Conservation (phyloP, 2,797 vertebrate genomes). For the Paramormyrops hopkinsi region DNA sequence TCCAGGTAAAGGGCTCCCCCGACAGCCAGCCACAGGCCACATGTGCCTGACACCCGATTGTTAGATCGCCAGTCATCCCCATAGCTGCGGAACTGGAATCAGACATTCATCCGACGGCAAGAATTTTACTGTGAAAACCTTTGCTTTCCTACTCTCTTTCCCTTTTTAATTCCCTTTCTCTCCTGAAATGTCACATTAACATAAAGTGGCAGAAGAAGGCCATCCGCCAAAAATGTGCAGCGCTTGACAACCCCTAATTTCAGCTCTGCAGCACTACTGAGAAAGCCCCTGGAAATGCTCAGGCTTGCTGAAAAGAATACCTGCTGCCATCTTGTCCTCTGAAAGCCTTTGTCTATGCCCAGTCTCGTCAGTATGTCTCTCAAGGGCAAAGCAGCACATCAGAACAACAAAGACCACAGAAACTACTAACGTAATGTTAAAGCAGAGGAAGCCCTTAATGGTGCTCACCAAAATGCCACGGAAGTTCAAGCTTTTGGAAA, state of each 20-base stretch:
- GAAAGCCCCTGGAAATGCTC: slow-evolving; percentile 44
- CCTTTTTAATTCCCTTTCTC: slow-evolving; percentile 13
- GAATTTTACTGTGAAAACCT: slow-evolving; percentile 21
- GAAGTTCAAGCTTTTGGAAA: not conserved
- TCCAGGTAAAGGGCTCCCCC: not conserved
- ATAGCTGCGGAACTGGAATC: not conserved
- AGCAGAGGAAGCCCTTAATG: not conserved
- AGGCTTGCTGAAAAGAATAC: slow-evolving; percentile 27
- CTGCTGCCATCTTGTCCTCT: slow-evolving; percentile 21
- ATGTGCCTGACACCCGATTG: not conserved
- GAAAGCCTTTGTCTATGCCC: slow-evolving; percentile 60
- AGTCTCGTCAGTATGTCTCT: slow-evolving; percentile 29
- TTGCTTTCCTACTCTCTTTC: not conserved
- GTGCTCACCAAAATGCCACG: not conserved
- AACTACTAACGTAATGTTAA: not conserved
- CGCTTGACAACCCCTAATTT: slow-evolving; percentile 66
- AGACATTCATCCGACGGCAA: slow-evolving; percentile 21
- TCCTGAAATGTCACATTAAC: slow-evolving; percentile 68
- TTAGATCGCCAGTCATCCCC: not conserved
- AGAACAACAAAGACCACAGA: slow-evolving; percentile 1
- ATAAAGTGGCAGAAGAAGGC: slow-evolving; percentile 56
- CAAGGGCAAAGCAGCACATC: slow-evolving; percentile 9
- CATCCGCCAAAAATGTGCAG: slow-evolving; percentile 49
- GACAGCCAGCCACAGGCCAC: not conserved
- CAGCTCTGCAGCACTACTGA: slow-evolving; percentile 17